Base-by-base conservation (phyloP, 2,888 invertebrate genomes). In the Sphecodes monilicornis region DNA sequence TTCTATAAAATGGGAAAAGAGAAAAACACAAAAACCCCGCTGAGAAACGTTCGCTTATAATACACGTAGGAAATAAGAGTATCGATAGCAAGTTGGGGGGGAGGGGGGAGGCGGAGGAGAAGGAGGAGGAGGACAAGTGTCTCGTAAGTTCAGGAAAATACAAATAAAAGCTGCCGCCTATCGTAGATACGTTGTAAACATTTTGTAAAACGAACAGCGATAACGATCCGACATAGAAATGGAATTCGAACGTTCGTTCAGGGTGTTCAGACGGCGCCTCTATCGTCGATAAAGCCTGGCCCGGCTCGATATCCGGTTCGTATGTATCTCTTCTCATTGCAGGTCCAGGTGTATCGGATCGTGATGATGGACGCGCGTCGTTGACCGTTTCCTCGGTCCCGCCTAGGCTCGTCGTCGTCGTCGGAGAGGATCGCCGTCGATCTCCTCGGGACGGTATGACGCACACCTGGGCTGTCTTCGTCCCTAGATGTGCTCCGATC, bases 161-260 rank as follows among this genome's bases (percentile, higher is more conserved):
- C 50, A 68, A 78, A 73, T 46, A 43, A 80, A 66, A 70, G 64
- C 54, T 66, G 60, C 36, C 64, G 16, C 41, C 64, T 64, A 57
- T 69, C 69, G 54, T 54, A 32, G 32, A 54, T 64, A 54, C 76
- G 68, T 18, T 29, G 54, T 39, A 29, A 80, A 73, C 73, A n/a
- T 66, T 39, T 41, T 68, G 18, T 36, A n/a, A 50, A 60, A 64
- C 57, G 57, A 32, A 6, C 60, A 64, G 60, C 70, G 50, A 77
- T 60, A 74, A 82, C 43, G 69, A 60, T 57, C n/a, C 54, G 39
- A 29, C 36, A 22, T 41, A 18, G 41, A 46, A 75, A 75, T n/a
- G 18, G 77, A 36, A 78, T 77, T 68, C 29, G 69, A 18, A 50
- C 13, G 46, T 36, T 32, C 43, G 29, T 43, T 29, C 46, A 60